Conservation (phyloP, 2,113 vertebrate genomes). For the Phyllostomus hastatus region DNA sequence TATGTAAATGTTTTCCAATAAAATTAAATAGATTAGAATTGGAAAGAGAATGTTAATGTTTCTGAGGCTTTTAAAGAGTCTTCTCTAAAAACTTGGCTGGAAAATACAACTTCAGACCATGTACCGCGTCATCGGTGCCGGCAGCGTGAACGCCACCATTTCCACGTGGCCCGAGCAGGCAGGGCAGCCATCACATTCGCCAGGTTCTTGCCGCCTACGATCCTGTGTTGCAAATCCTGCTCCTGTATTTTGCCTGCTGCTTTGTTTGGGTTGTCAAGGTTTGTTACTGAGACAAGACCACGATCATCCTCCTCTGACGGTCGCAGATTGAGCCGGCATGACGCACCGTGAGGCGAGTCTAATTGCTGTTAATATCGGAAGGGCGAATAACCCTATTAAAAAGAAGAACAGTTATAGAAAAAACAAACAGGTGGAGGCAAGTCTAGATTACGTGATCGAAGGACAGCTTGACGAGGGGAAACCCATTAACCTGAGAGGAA, state of each 20-base stretch:
- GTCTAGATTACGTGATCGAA: slow-evolving; percentile 32
- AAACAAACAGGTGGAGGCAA: slow-evolving; percentile 23
- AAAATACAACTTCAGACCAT: neutral
- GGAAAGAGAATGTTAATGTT: slow-evolving; percentile 59
- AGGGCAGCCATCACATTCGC: neutral
- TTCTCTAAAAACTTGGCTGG: slow-evolving; percentile 31
- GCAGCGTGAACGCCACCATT: accelerated
- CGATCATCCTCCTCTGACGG: slow-evolving; percentile 38
- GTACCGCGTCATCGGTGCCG: accelerated
- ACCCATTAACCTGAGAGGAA: slow-evolving; percentile 54
- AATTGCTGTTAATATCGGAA: slow-evolving; percentile 71
- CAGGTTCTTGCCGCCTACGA: neutral
- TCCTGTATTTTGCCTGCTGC: neutral
- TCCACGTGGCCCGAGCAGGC: neutral
- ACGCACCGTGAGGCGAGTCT: slow-evolving; percentile 55
- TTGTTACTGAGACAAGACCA: slow-evolving; percentile 62
- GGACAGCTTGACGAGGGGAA: slow-evolving; percentile 50
- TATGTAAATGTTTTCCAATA: slow-evolving; percentile 76
- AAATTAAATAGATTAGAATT: slow-evolving; percentile 72
- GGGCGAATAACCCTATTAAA: slow-evolving; percentile 57
- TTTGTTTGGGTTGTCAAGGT: slow-evolving; percentile 72
- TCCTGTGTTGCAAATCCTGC: slow-evolving; percentile 23
- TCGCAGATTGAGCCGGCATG: slow-evolving; percentile 34
- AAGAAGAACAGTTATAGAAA: slow-evolving; percentile 43
- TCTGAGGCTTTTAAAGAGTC: slow-evolving; percentile 35